These are phyloP conservation scores for Valencia hispanica DNA, from an alignment of 2,797 vertebrate genomes.

Conservation along the genomic window DNA sequence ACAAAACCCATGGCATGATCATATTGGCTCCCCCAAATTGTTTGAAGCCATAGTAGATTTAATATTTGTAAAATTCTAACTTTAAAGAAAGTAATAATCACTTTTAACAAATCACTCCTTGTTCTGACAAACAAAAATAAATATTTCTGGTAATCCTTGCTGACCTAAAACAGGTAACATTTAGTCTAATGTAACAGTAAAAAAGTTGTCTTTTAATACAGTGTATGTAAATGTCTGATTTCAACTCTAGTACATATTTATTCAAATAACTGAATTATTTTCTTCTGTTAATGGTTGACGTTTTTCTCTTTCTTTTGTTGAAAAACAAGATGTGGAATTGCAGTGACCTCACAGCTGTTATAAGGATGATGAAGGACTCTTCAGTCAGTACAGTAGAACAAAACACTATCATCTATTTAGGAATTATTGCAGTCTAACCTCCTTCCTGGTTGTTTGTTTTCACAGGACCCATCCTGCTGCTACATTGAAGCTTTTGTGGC, in stretches of 20 bases:
- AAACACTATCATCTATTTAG: not conserved
- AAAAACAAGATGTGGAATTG: conserved; percentile 57
- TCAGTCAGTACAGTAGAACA: conserved; percentile 64
- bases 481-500: conserved; percentile 67
- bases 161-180: not conserved
- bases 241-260: not conserved
- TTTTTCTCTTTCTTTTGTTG: conserved; percentile 27
- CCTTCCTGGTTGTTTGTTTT: not conserved
- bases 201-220: not conserved
- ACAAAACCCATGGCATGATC: not conserved
- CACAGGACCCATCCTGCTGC: conserved; percentile 63
- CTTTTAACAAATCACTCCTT: not conserved
- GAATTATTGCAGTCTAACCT: not conserved
- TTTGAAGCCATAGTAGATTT: not conserved
- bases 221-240: not conserved
- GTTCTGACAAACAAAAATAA: not conserved
- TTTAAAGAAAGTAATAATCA: not conserved
- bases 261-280: not conserved
- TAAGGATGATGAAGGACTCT: conserved; percentile 60
- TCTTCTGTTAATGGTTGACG: not conserved
- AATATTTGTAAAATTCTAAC: not conserved
- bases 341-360: conserved; percentile 55
- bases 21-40: not conserved
- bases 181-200: not conserved
- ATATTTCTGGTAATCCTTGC: not conserved